Evolutionary conservation across 2,888 invertebrate species (phyloP).

Genomic region (Agrotis puta): DNA sequence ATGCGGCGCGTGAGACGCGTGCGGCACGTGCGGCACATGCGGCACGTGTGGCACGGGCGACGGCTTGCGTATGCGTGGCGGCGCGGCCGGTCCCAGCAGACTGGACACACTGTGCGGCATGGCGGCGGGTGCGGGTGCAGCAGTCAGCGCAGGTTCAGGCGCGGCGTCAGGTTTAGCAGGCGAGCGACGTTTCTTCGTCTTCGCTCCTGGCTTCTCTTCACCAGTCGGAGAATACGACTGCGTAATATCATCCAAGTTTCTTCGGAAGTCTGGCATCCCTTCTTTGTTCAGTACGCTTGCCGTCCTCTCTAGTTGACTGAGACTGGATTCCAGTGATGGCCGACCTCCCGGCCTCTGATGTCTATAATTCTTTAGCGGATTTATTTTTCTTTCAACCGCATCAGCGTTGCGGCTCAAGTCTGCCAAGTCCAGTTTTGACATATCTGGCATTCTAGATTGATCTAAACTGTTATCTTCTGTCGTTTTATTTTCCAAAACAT

Average conservation of each 20-base stretch:
- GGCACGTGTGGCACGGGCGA: conserved; percentile 60
- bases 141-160: conserved; percentile 17
- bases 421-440: conserved; percentile 58
- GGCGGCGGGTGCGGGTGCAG: conserved; percentile 63
- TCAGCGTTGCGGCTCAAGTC: conserved; percentile 68
- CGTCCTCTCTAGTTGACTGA: conserved; percentile 86
- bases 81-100: conserved; percentile 75
- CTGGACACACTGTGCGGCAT: conserved; percentile 88
- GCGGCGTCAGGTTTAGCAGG: conserved; percentile 78
- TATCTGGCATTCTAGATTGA: conserved; percentile 59
- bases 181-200: conserved; percentile 86
- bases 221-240: conserved; percentile 87
- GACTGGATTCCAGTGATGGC: conserved; percentile 83
- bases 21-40: conserved; percentile 19
- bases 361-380: conserved; percentile 87
- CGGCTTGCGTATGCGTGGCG: conserved; percentile 66
- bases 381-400: conserved; percentile 83
- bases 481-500: conserved; percentile 79
- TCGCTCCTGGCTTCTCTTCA: conserved; percentile 79
- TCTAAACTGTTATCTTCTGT: conserved; percentile 70
- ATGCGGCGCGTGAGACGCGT: conserved; percentile 69
- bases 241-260: conserved; percentile 88
- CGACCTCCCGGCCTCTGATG: conserved; percentile 84
- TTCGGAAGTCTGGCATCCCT: conserved; percentile 87
- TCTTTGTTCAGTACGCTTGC: conserved; percentile 86